phyloP scores from a whole-genome alignment of 2,797 vertebrate species.

The Coranthus polyacanthus region DNA sequence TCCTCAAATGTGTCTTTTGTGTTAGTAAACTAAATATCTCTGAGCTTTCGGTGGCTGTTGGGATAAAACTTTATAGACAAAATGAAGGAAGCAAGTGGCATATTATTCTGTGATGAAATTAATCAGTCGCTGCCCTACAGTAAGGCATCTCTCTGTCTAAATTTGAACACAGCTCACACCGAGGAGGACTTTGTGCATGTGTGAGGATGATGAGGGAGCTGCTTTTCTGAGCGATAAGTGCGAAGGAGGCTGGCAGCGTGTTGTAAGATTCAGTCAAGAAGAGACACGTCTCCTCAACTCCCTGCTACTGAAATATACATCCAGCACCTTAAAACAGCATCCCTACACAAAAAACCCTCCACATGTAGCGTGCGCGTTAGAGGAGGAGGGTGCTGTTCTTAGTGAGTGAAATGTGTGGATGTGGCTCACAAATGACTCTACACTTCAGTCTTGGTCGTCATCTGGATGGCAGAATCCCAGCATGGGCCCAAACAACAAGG shows the following conservation, averaged over 20 bases:
- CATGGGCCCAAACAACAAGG: slow-evolving; percentile 74
- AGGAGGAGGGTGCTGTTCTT: slow-evolving; percentile 32
- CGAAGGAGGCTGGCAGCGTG: slow-evolving; percentile 59
- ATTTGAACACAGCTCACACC: slow-evolving; percentile 41
- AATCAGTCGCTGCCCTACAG: slow-evolving; percentile 11
- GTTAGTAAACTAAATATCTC: not conserved
- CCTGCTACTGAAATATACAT: slow-evolving; percentile 56
- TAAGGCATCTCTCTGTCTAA: slow-evolving; percentile 12
- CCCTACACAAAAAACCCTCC: slow-evolving; percentile 26
- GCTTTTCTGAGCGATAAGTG: slow-evolving; percentile 52
- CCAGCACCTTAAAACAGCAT: slow-evolving; percentile 34
- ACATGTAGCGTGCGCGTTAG: not conserved
- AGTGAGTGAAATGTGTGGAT: slow-evolving; percentile 56
- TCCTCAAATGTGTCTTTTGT: slow-evolving; percentile 4
- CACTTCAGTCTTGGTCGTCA: slow-evolving; percentile 65
- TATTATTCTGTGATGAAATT: slow-evolving; percentile 2
- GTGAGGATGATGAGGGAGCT: slow-evolving; percentile 46
- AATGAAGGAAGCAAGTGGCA: not conserved
- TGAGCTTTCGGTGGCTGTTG: not conserved
- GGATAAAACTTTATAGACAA: not conserved
- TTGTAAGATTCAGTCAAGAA: slow-evolving; percentile 47
- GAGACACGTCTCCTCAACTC: slow-evolving; percentile 31
- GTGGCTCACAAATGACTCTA: slow-evolving; percentile 50
- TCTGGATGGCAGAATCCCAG: slow-evolving; percentile 79
- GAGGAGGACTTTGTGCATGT: slow-evolving; percentile 31